Base-by-base conservation (phyloP, 2,888 invertebrate species). In the Chrysolina haemoptera region DNA sequence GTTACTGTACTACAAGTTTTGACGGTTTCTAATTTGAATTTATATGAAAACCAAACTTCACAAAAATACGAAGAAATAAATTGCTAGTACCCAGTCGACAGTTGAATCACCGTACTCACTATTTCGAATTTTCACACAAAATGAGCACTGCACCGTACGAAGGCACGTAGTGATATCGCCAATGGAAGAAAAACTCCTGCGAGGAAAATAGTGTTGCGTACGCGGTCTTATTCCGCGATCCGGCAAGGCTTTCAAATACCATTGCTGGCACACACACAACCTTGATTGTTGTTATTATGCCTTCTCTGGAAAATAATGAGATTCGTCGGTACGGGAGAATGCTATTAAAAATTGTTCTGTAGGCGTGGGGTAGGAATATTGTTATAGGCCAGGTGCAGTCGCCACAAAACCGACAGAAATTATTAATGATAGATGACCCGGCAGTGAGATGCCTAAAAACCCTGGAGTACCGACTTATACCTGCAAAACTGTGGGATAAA, bases 301-400 rank as follows among this genome's bases (percentile, higher is more conserved):
- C 59, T 22, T 59, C 59, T 59, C 59, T 59, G 35, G 59, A 59
- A 35, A 27, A 59, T 55, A 55, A 55, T 59, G 59, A 53, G 53
- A 53, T 53, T 53, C 20, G 53, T 20, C 12, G 53, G 20, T 53
- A 12, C 53, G 20, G 10, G 53, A 14, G 27, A 59, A 35, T 59
- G 59, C 27, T 59, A 12, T 59, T 59, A 35, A 59, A 27, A 59
- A 59, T 35, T 27, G 22, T 59, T 8, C 35, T n/a, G 59, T n/a
- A 16, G 59, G 59, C 35, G 59, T 27, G 9, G 27, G 16, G 16
- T 59, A 59, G 22, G 27, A 14, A 35, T 9, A 22, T 12, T 14
- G n/a, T 11, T 55, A 22, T 59, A 59, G 59, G 59, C 59, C 27
- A n/a, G 59, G 59, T 27, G n/a, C 14, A n/a, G 27, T 0, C 6